Percentiles rank a stretch among this genome's conserved stretches.
Evolutionary conservation across 2,797 vertebrate genomes (phyloP).

Genomic region (Yasuhikotakia modesta): DNA sequence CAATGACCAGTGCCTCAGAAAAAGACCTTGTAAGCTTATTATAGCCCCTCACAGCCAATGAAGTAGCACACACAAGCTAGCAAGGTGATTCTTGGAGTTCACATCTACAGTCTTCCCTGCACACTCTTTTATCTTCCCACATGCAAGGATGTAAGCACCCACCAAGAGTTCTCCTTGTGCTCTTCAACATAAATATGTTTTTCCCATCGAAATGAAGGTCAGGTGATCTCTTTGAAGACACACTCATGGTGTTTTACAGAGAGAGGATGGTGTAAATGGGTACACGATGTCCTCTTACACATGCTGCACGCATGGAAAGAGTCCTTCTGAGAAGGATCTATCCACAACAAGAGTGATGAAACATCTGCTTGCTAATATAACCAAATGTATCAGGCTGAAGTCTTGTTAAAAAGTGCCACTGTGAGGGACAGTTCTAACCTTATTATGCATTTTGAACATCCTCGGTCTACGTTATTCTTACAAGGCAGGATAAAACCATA

Average conservation of each 20-base stretch:
- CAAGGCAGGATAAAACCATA: conserved; percentile 13
- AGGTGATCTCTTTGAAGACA: conserved; percentile 1
- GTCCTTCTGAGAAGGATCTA: not conserved
- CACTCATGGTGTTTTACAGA: not conserved
- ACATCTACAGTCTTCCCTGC: not conserved
- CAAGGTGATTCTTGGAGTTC: conserved; percentile 22
- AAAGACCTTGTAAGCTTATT: no score
- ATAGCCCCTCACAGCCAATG: conserved; percentile 6
- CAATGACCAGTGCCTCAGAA: no score
- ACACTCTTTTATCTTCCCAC: conserved; percentile 21
- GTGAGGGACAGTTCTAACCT: not conserved
- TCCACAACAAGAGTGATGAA: not conserved
- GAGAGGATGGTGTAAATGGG: not conserved
- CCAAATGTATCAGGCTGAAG: not conserved
- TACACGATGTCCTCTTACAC: not conserved
- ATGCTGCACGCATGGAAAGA: not conserved
- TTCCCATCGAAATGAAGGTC: conserved; percentile 7
- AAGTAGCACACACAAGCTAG: conserved; percentile 8
- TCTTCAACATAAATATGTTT: conserved; percentile 7
- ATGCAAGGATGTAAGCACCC: not conserved
- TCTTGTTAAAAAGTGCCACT: conserved; percentile 8
- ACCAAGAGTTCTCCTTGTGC: not conserved
- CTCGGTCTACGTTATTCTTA: not conserved
- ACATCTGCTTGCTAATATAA: not conserved
- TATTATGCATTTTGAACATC: conserved; percentile 29